A percentile compares a stretch with the other conserved stretches of the same genome.
These are phyloP conservation scores for Nylanderia fulva DNA, from an alignment of 1,140 invertebrate genomes.

Conservation along the genomic window DNA sequence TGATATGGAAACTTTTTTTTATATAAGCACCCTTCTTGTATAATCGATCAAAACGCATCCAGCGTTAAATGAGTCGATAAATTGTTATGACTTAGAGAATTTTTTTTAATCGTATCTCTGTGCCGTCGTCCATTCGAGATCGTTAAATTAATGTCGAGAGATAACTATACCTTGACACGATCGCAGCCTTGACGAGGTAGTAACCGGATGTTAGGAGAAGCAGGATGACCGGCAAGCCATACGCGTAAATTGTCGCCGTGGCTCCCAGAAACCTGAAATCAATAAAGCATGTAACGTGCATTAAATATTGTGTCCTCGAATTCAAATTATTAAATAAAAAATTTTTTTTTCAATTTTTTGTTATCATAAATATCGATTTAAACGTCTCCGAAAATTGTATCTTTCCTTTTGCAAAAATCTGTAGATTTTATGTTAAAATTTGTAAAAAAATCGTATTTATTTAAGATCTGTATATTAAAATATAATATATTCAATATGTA, in stretches of 20 bases:
- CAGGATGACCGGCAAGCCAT: constrained; percentile 82
- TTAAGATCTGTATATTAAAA: too few relatives aligned
- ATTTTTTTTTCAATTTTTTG: background rate
- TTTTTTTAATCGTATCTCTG: too few relatives aligned
- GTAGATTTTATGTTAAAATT: background rate
- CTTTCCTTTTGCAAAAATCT: background rate
- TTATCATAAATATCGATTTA: background rate
- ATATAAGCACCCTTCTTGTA: background rate
- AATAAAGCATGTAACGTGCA: background rate
- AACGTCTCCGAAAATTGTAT: background rate
- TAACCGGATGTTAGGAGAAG: constrained; percentile 82
- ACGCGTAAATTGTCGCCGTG: constrained; percentile 84
- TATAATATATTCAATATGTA: too few relatives aligned
- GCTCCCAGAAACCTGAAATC: constrained; percentile 84
- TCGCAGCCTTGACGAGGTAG: constrained; percentile 84
- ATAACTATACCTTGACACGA: constrained; percentile 82
- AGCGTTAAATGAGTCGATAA: background rate
- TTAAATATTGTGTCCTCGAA: background rate
- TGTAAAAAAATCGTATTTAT: background rate
- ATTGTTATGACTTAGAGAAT: background rate
- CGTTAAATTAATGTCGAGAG: background rate
- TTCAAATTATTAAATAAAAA: background rate
- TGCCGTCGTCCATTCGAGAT: background rate
- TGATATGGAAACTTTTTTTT: background rate
- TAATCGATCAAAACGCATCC: background rate